phyloP scores from a whole-genome alignment of 1,140 invertebrate species.

The Ruditapes philippinarum region DNA sequence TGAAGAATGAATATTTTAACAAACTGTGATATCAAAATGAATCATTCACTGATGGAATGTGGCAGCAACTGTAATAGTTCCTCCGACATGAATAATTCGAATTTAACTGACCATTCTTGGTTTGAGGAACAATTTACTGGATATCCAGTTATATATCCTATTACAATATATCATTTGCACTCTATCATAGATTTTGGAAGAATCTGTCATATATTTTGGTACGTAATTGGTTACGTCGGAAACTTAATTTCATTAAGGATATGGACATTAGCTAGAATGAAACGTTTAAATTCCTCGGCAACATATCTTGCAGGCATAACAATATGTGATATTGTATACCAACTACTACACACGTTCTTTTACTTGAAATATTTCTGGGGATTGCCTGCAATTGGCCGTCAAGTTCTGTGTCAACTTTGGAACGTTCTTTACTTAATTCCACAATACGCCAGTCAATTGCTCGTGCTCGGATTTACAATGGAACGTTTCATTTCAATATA shows the following conservation, averaged over 20 bases:
- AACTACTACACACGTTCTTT: conserved; percentile 70
- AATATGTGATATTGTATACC: conserved; percentile 69
- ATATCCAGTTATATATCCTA: conserved; percentile 20
- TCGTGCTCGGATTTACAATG: conserved; percentile 93
- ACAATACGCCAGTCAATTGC: conserved; percentile 77
- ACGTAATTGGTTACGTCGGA: conserved; percentile 80
- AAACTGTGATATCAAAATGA: no score
- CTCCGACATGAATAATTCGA: background rate
- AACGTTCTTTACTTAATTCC: conserved; percentile 74
- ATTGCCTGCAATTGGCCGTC: conserved; percentile 63
- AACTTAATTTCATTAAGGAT: conserved; percentile 82
- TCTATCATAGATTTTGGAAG: conserved; percentile 15
- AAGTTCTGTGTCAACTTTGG: conserved; percentile 71
- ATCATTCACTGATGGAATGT: background rate
- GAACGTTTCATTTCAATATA: conserved; percentile 98
- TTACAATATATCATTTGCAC: conserved; percentile 39
- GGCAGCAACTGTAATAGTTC: background rate
- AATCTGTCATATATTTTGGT: conserved; percentile 71
- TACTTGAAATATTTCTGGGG: conserved; percentile 75
- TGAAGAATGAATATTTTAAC: no score
- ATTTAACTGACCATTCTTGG: background rate
- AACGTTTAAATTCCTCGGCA: conserved; percentile 75
- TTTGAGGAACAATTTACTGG: background rate
- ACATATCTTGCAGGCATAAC: conserved; percentile 70
- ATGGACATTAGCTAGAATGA: conserved; percentile 80